These are phyloP conservation scores for Lerista edwardsae DNA, from an alignment of 2,797 vertebrate genomes.

Conservation along the genomic window DNA sequence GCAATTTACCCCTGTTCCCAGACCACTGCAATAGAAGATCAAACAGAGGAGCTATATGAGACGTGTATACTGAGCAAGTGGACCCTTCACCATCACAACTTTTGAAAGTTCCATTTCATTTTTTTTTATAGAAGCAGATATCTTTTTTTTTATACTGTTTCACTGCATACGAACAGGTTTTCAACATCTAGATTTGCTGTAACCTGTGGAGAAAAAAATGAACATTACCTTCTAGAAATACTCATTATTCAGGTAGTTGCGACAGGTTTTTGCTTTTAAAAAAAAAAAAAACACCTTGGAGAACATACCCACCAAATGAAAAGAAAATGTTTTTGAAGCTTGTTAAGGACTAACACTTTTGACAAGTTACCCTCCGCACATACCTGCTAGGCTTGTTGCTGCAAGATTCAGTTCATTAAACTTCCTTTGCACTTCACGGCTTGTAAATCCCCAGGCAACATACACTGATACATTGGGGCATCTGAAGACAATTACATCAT, in stretches of 20 bases:
- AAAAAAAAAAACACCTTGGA: slow-evolving; percentile 10
- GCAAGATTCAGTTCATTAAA: slow-evolving; percentile 45
- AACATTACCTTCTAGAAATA: background rate
- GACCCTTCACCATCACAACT: background rate
- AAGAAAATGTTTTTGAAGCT: slow-evolving; percentile 34
- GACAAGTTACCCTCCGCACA: slow-evolving; percentile 26
- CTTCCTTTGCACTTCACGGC: slow-evolving; percentile 14
- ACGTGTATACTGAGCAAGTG: background rate
- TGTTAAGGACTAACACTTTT: background rate
- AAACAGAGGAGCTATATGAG: too few species aligned
- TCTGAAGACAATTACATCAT: background rate
- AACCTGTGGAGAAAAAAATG: background rate
- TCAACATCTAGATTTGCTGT: background rate
- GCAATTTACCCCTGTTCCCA: too few species aligned
- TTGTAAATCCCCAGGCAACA: slow-evolving; percentile 18
- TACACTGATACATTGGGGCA: background rate
- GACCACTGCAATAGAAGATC: too few species aligned
- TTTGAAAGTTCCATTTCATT: background rate
- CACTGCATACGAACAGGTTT: background rate
- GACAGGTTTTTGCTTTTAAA: background rate
- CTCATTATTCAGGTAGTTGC: background rate
- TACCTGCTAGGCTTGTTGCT: background rate
- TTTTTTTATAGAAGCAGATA: background rate
- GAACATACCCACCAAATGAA: background rate
- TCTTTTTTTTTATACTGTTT: background rate